Conservation (phyloP, 1,140 invertebrate genomes). For the Hycleus cichorii region DNA sequence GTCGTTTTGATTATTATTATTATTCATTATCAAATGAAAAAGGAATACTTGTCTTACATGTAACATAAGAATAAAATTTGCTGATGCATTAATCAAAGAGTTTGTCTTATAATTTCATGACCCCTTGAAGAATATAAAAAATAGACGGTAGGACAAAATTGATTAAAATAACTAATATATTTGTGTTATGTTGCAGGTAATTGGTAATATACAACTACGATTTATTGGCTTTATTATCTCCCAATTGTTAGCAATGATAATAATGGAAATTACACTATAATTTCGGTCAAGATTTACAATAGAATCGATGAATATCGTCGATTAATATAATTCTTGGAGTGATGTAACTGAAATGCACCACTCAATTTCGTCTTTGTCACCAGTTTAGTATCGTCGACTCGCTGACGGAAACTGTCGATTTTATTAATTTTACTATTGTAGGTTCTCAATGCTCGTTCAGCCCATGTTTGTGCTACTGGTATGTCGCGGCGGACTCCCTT, state of each 20-base stretch:
- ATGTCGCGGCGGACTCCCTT: slow-evolving; percentile 59
- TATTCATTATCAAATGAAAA: too few species aligned
- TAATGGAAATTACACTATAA: background rate
- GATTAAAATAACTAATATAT: too few species aligned
- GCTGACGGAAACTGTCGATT: slow-evolving; percentile 23
- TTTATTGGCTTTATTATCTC: too few species aligned
- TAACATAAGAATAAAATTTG: slow-evolving; percentile 35
- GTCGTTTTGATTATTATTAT: slow-evolving; percentile 25
- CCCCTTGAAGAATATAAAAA: background rate
- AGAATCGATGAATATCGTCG: slow-evolving; percentile 21
- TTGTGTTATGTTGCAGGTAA: too few species aligned
- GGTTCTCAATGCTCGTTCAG: slow-evolving; percentile 65
- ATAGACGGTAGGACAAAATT: too few species aligned
- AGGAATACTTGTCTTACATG: slow-evolving; percentile 35
- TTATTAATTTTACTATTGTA: slow-evolving; percentile 47
- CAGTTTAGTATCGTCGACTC: slow-evolving; percentile 28
- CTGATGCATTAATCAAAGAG: slow-evolving; percentile 25
- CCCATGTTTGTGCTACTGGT: slow-evolving; percentile 72
- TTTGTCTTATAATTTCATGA: background rate
- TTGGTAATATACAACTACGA: too few species aligned
- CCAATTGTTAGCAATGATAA: background rate
- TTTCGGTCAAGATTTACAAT: background rate
- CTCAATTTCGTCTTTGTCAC: slow-evolving; percentile 33
- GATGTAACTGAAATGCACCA: slow-evolving; percentile 32
- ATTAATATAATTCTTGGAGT: slow-evolving; percentile 35